These are phyloP conservation scores for Caenorhabditis sp. DNA, from an alignment of 2,888 invertebrate species.

Conservation along the genomic window DNA sequence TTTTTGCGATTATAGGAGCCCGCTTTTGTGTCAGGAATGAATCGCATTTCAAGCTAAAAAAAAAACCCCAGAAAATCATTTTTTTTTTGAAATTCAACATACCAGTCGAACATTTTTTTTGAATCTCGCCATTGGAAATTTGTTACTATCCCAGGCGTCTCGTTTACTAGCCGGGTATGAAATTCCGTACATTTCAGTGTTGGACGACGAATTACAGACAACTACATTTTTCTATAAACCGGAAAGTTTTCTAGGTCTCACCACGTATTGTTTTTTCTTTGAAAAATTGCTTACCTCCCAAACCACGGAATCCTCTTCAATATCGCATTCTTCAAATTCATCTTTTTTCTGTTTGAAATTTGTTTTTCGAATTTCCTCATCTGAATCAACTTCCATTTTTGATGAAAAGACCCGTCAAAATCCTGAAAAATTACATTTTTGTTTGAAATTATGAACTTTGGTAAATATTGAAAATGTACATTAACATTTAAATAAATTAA, in stretches of 20 bases:
- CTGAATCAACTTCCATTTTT: conserved; percentile 24
- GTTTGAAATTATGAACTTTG: not conserved
- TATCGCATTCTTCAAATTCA: conserved; percentile 12
- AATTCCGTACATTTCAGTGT: conserved; percentile 43
- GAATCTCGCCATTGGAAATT: conserved; percentile 32
- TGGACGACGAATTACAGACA: conserved; percentile 27
- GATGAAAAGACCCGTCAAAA: not conserved
- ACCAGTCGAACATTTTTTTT: conserved; percentile 54
- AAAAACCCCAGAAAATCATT: not conserved
- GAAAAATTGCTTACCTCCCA: conserved; percentile 22
- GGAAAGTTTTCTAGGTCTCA: no score
- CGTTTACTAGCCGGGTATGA: conserved; percentile 43
- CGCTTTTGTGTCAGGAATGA: conserved; percentile 28
- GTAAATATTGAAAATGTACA: conserved; percentile 7
- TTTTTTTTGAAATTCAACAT: conserved; percentile 1
- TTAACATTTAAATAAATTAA: not conserved
- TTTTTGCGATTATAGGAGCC: conserved; percentile 45
- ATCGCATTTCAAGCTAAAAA: conserved; percentile 50
- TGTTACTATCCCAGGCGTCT: conserved; percentile 33
- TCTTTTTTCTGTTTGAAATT: conserved; percentile 8
- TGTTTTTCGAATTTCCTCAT: conserved; percentile 7
- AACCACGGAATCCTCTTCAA: conserved; percentile 12
- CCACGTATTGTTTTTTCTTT: no score
- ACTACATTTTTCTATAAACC: conserved; percentile 39
- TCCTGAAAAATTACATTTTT: not conserved